Percentiles rank a stretch among this genome's conserved stretches.
Evolutionary conservation across 2,113 vertebrate species (phyloP).

Genomic region (Aspidoscelis tigris): DNA sequence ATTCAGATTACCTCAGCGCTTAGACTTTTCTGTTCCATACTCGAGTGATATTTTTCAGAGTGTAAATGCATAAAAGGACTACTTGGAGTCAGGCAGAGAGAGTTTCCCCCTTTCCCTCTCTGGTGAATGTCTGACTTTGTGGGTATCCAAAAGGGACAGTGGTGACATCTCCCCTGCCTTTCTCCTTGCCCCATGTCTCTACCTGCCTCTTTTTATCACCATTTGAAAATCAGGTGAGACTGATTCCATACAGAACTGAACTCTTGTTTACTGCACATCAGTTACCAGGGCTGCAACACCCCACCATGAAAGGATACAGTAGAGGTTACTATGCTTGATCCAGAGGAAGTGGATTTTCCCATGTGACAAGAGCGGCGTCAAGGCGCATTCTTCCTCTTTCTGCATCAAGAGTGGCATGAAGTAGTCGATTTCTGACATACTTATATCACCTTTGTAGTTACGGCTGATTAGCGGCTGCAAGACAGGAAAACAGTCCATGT

Average conservation of each 20-base stretch:
- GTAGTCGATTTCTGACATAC: conserved; percentile 89
- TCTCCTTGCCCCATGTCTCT: too few relatives aligned
- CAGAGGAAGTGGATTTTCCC: conserved; percentile 90
- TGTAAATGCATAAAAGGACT: too few relatives aligned
- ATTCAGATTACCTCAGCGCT: too few relatives aligned
- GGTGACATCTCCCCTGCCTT: too few relatives aligned
- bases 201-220: neutral
- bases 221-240: neutral
- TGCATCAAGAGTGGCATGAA: conserved; percentile 90
- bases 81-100: too few relatives aligned
- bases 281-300: neutral
- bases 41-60: too few relatives aligned
- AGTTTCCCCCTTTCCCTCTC: too few relatives aligned
- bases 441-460: conserved; percentile 92
- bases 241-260: neutral
- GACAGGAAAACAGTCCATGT: neutral
- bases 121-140: too few relatives aligned
- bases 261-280: too few relatives aligned
- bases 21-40: too few relatives aligned
- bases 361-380: conserved; percentile 82
- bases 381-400: conserved; percentile 86
- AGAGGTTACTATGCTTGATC: conserved; percentile 96
- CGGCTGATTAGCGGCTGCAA: conserved; percentile 90
- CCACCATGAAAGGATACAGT: conserved; percentile 83
- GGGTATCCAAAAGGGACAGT: too few relatives aligned